These are phyloP conservation scores for Typhlichthys subterraneus DNA, from an alignment of 2,797 vertebrate species.

Conservation along the genomic window DNA sequence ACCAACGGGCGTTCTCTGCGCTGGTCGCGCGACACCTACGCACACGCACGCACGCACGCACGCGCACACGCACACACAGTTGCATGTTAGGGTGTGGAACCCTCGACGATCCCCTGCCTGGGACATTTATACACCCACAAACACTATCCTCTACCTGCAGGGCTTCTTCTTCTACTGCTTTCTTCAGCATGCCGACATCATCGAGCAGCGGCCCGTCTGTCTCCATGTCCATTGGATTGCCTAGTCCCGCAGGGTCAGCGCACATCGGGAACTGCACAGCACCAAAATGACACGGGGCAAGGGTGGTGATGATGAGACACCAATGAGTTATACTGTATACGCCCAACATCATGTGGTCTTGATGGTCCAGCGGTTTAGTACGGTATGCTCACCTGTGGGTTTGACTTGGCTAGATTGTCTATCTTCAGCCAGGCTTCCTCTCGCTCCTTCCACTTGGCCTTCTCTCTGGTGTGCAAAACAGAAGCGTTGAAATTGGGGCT, in stretches of 20 bases:
- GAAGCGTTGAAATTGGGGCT: neutral
- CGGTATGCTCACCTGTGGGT: slow-evolving; percentile 88
- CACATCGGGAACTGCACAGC: slow-evolving; percentile 82
- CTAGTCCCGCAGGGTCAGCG: slow-evolving; percentile 80
- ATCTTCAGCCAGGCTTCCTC: slow-evolving; percentile 99
- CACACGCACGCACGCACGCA: neutral
- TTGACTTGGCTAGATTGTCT: slow-evolving; percentile 97
- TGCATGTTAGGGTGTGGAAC: neutral
- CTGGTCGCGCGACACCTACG: slow-evolving; percentile 85
- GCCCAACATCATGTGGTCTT: too few relatives aligned
- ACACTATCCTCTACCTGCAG: slow-evolving; percentile 81
- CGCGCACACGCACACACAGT: neutral
- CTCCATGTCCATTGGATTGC: slow-evolving; percentile 91
- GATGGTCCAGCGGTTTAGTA: too few relatives aligned
- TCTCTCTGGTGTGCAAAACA: slow-evolving; percentile 82
- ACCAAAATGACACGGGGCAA: slow-evolving; percentile 10
- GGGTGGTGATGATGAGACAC: neutral
- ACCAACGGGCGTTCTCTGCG: slow-evolving; percentile 89
- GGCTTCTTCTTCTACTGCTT: slow-evolving; percentile 87
- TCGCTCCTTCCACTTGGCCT: slow-evolving; percentile 96
- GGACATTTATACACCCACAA: neutral
- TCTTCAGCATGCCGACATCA: slow-evolving; percentile 89
- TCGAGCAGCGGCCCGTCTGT: slow-evolving; percentile 90
- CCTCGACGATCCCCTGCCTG: neutral
- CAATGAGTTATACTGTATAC: too few relatives aligned